Evolutionary conservation across 2,797 vertebrate species (phyloP).

Genomic region (Leptoclinus maculatus): DNA sequence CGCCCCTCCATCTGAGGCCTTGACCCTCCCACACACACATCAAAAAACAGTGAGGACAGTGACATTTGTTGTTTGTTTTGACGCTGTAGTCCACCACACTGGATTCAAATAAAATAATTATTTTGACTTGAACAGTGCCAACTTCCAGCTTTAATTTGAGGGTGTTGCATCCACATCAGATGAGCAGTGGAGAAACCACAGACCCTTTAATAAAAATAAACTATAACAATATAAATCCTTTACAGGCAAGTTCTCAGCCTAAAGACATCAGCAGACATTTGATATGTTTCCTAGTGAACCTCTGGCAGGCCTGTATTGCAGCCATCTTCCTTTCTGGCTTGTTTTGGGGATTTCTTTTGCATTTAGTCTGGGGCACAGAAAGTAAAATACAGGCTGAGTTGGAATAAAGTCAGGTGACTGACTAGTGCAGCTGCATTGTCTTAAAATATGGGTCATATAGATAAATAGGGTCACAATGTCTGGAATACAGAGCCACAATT

Average conservation of each 20-base stretch:
- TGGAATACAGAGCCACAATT: background rate
- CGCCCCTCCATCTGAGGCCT: constrained; percentile 67
- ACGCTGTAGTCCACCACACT: background rate
- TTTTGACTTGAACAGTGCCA: background rate
- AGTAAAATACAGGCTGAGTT: background rate
- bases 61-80: background rate
- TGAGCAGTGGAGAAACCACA: background rate
- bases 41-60: background rate
- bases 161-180: background rate
- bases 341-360: background rate
- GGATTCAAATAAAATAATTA: background rate
- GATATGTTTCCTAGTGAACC: background rate
- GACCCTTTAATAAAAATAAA: background rate
- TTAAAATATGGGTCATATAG: background rate
- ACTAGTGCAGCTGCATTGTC: background rate
- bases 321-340: constrained; percentile 2
- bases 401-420: background rate
- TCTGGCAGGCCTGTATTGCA: background rate
- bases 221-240: background rate
- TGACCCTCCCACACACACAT: constrained; percentile 29
- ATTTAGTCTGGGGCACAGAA: background rate
- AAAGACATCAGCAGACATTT: background rate
- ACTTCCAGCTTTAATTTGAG: background rate
- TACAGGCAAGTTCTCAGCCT: background rate
- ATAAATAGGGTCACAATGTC: background rate